These are phyloP conservation scores for Onychomys torridus DNA, from an alignment of 2,797 vertebrate genomes.

Conservation along the genomic window DNA sequence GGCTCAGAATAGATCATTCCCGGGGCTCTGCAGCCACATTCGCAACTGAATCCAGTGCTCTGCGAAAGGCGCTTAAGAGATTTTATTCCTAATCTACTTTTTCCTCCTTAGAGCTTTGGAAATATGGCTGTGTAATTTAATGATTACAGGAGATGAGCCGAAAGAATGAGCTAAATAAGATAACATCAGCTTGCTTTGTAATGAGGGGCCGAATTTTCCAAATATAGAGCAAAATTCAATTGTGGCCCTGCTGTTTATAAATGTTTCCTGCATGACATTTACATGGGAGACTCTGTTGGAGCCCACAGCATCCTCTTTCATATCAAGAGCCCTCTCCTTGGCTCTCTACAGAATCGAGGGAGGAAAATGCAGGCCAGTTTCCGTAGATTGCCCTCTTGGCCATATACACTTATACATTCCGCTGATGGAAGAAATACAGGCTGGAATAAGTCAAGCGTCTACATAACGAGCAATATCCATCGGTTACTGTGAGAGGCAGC, in stretches of 20 bases:
- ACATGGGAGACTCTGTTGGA: background rate
- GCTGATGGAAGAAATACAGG: background rate
- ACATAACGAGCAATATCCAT: background rate
- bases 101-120: slow-evolving; percentile 74
- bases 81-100: slow-evolving; percentile 78
- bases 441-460: background rate
- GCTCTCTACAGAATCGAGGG: background rate
- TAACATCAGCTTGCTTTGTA: slow-evolving; percentile 69
- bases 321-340: background rate
- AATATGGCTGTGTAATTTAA: slow-evolving; percentile 79
- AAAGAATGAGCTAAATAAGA: slow-evolving; percentile 73
- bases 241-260: slow-evolving; percentile 62
- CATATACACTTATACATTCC: background rate
- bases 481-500: background rate
- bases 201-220: slow-evolving; percentile 74
- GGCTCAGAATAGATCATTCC: slow-evolving; percentile 72
- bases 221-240: slow-evolving; percentile 82
- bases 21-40: slow-evolving; percentile 53
- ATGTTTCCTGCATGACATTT: slow-evolving; percentile 60
- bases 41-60: slow-evolving; percentile 64
- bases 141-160: slow-evolving; percentile 81
- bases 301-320: background rate
- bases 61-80: slow-evolving; percentile 61
- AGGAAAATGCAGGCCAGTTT: background rate
- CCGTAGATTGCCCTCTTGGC: background rate